Evolutionary conservation across 2,888 invertebrate genomes (phyloP).

Genomic region (Cordylochernes scorpioides): DNA sequence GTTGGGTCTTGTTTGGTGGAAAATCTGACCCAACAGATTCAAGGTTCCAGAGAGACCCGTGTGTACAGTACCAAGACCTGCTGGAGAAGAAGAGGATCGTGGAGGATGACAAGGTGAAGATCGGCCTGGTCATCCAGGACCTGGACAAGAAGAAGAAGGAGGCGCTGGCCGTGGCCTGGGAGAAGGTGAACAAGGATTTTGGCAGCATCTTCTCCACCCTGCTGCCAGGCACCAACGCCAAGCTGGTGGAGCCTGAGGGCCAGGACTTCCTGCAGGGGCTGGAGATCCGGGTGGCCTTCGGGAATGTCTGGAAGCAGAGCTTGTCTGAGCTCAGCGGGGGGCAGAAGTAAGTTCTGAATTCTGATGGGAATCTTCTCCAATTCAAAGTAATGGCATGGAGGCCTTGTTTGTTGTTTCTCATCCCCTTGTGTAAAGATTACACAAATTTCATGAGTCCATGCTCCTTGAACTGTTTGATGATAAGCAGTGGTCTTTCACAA

Average conservation of each 20-base stretch:
- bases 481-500: too few species aligned
- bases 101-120: slow-evolving; percentile 41
- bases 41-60: neutral
- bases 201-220: slow-evolving; percentile 74
- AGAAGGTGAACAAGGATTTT: slow-evolving; percentile 65
- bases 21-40: too few species aligned
- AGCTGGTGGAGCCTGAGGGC: slow-evolving; percentile 47
- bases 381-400: too few species aligned
- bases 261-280: slow-evolving; percentile 52
- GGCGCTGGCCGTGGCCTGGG: slow-evolving; percentile 51
- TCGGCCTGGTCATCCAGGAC: slow-evolving; percentile 49
- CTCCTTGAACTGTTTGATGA: too few species aligned
- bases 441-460: too few species aligned
- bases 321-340: slow-evolving; percentile 87
- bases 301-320: slow-evolving; percentile 81
- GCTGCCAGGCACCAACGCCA: slow-evolving; percentile 65
- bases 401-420: too few species aligned
- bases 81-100: slow-evolving; percentile 42
- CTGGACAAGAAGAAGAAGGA: slow-evolving; percentile 71
- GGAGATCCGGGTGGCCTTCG: slow-evolving; percentile 51
- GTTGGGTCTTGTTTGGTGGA: too few species aligned
- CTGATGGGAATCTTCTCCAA: too few species aligned
- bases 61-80: slow-evolving; percentile 34
- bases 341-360: slow-evolving; percentile 34
- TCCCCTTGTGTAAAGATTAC: too few species aligned